Evolutionary conservation across 2,797 vertebrate species (phyloP).

Genomic region (Ispidina picta): DNA sequence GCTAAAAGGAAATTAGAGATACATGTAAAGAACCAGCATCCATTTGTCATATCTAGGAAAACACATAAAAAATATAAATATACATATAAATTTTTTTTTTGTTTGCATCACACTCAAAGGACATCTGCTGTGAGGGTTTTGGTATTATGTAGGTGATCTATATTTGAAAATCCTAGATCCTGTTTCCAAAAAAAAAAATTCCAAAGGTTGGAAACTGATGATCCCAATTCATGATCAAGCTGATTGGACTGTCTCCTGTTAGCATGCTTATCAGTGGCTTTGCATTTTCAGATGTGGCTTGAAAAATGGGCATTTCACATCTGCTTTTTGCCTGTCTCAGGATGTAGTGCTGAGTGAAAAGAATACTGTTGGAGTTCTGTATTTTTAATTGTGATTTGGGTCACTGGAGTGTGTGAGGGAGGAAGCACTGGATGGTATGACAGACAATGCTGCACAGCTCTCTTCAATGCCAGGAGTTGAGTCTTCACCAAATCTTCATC

Average conservation of each 20-base stretch:
- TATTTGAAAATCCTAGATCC: neutral
- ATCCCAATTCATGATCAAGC: neutral
- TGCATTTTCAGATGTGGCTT: neutral
- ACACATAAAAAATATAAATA: neutral
- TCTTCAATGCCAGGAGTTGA: neutral
- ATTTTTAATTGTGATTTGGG: neutral
- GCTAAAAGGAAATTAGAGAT: slow-evolving; percentile 1
- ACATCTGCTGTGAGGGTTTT: neutral
- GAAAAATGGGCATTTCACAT: neutral
- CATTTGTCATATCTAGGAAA: slow-evolving; percentile 45
- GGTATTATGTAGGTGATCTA: neutral
- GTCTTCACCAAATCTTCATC: slow-evolving; percentile 52
- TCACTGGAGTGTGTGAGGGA: neutral
- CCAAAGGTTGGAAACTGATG: neutral
- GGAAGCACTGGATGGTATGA: neutral
- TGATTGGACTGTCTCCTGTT: neutral
- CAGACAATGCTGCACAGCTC: neutral
- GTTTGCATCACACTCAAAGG: slow-evolving; percentile 32
- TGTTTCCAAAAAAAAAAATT: neutral
- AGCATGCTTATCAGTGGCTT: neutral
- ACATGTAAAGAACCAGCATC: slow-evolving; percentile 46
- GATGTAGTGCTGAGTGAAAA: slow-evolving; percentile 17
- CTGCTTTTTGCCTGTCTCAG: neutral
- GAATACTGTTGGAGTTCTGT: neutral
- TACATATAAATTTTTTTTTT: neutral